Percentiles rank a stretch among this genome's conserved stretches.
Evolutionary conservation across 2,113 vertebrate species (phyloP).

Genomic region (Chinchilla lanigera): DNA sequence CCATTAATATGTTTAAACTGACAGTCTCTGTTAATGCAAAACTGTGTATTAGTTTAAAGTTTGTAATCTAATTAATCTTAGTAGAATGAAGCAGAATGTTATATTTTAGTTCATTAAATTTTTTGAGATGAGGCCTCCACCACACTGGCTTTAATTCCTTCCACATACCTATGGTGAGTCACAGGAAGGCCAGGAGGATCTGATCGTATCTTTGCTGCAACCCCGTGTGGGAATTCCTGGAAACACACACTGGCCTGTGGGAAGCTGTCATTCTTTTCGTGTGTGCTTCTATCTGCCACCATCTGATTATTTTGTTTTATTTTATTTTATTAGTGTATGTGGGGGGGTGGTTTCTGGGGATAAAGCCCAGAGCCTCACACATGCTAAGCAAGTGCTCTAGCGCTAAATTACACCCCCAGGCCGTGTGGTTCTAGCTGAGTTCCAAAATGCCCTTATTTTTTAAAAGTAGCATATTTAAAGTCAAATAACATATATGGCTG

Average conservation of each 20-base stretch:
- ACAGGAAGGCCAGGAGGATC: not conserved
- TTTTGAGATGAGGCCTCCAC: not conserved
- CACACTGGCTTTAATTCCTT: not conserved
- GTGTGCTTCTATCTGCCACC: not conserved
- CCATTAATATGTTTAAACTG: constrained; percentile 9
- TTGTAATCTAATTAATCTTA: constrained; percentile 20
- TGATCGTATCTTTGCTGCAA: not conserved
- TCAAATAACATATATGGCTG: not conserved
- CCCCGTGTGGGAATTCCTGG: not conserved
- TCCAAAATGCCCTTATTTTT: not conserved
- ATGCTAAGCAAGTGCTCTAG: not conserved
- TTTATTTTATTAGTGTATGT: not conserved
- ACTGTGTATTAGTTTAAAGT: not conserved
- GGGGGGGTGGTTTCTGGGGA: not conserved
- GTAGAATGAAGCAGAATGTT: constrained; percentile 2
- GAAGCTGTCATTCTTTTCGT: not conserved
- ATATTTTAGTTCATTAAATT: not conserved
- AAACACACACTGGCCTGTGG: not conserved
- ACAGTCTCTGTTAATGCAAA: constrained; percentile 14
- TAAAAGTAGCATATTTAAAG: not conserved
- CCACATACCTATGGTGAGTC: not conserved
- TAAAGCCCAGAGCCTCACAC: not conserved
- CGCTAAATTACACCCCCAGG: not conserved
- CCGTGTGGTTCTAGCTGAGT: not conserved
- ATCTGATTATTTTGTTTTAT: not conserved